Evolutionary conservation across 2,888 invertebrate genomes (phyloP).

Genomic region (Drosophila putrida): DNA sequence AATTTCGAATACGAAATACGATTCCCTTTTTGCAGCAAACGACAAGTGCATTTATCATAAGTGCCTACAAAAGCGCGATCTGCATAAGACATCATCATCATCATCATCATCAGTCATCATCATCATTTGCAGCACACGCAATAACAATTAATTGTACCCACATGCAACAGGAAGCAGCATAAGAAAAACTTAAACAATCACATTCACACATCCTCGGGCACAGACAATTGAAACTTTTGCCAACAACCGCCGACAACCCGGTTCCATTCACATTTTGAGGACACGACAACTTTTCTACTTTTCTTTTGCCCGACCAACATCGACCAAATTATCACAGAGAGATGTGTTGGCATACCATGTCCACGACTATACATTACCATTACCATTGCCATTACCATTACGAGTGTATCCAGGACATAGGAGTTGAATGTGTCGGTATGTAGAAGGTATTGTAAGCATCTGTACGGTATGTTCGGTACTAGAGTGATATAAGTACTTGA

Average conservation of each 20-base stretch:
- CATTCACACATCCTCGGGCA: constrained; percentile 76
- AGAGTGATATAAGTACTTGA: constrained; percentile 27
- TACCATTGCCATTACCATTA: constrained; percentile 26
- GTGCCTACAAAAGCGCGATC: neutral
- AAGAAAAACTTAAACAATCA: constrained; percentile 64
- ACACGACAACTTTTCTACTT: constrained; percentile 49
- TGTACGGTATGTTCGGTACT: neutral
- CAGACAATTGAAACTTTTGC: constrained; percentile 77
- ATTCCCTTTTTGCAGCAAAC: neutral
- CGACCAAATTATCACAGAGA: constrained; percentile 55
- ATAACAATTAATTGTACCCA: constrained; percentile 71
- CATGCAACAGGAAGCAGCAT: constrained; percentile 60
- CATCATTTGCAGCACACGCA: constrained; percentile 39
- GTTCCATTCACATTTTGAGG: constrained; percentile 52
- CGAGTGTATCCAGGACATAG: constrained; percentile 9
- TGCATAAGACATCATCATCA: constrained; percentile 25
- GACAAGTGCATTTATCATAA: constrained; percentile 2
- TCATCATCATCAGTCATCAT: constrained; percentile 34
- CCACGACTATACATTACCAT: constrained; percentile 35
- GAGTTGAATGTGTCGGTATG: constrained; percentile 1
- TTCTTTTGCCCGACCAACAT: constrained; percentile 22
- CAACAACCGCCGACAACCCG: constrained; percentile 40
- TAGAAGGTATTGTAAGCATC: neutral
- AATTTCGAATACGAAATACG: neutral
- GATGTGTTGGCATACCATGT: constrained; percentile 43